These are phyloP conservation scores for Cyaniris semiargus DNA, from an alignment of 2,888 invertebrate genomes.

Conservation along the genomic window DNA sequence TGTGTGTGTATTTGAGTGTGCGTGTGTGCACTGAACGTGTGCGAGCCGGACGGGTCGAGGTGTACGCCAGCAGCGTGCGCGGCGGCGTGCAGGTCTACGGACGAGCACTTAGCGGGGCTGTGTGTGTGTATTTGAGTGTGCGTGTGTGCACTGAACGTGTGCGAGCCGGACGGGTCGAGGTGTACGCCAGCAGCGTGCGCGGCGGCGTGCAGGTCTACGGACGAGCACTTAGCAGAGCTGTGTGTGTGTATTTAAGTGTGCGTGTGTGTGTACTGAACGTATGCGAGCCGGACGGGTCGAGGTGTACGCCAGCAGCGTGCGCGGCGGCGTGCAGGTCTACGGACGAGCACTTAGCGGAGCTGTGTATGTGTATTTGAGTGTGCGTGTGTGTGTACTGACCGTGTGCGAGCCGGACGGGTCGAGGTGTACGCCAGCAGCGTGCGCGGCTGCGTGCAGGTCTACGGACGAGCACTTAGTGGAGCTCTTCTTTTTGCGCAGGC, in stretches of 20 bases:
- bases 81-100: too few relatives aligned
- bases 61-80: too few relatives aligned
- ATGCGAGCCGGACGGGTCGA: constrained; percentile 67
- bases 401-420: constrained; percentile 69
- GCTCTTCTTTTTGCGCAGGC: constrained; percentile 84
- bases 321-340: constrained; percentile 72
- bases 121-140: too few relatives aligned
- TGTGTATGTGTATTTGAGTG: background rate
- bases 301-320: constrained; percentile 51
- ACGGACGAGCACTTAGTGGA: constrained; percentile 82
- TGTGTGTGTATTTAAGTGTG: background rate
- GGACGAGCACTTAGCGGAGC: constrained; percentile 63
- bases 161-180: too few relatives aligned
- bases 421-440: constrained; percentile 51
- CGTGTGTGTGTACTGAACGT: constrained; percentile 51
- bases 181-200: too few relatives aligned
- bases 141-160: too few relatives aligned
- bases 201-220: too few relatives aligned
- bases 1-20: too few relatives aligned
- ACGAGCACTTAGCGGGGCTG: too few relatives aligned
- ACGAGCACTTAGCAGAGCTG: background rate
- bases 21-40: too few relatives aligned
- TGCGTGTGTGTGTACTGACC: constrained; percentile 49
- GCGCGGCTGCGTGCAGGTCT: constrained; percentile 66
- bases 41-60: too few relatives aligned